Evolutionary conservation across 2,797 vertebrate genomes (phyloP), one percentile per base, ranked within the genome.

Genomic region (Pteropus rufus): DNA sequence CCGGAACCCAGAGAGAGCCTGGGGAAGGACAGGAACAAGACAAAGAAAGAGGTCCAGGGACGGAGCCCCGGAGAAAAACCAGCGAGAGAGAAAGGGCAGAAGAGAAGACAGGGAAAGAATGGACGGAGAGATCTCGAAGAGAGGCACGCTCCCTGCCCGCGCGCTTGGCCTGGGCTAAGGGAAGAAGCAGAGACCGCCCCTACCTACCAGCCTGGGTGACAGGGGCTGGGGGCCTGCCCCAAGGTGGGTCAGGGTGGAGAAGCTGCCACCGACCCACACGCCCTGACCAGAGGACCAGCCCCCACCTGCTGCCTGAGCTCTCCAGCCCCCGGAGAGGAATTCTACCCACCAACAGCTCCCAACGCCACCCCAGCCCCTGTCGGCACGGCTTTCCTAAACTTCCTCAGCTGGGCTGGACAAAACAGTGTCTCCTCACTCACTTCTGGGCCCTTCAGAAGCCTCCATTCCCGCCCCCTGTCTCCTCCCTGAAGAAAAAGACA

Each of bases 61-160:
- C 60, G 29, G 31, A 91, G 54, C 60, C 87, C 80, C 52, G 34
- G 62, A 91, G 84, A 58, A 88, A 87, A 75, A 15, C 46, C 54
- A 44, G 70, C 72, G n/a, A 73, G 52, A 85, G 49, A 85, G 49
- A 64, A 44, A 29, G 76, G 77, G 73, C 62, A 49, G 31, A 36
- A 5, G 19, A 83, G 87, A 62, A 94, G 49, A 41, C 24, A 5
- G 52, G 75, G 58, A 26, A 70, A 76, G 91, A 62, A 56, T 6
- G 65, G 60, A 69, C 52, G 75, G 54, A 89, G 85, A 81, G 56
- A 41, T 73, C 39, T 73, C 64, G 14, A 10, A 91, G 64, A 39
- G 65, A 84, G 60, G 79, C 34, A 3, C 0, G 0, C 44, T 7
- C 77, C 14, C 12, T 1, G 3, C 46, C 39, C 69, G 65, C 56